A percentile compares a stretch with the other conserved stretches of the same genome.
These are phyloP conservation scores for Labrus mixtus DNA, from an alignment of 2,113 vertebrate species.

Conservation along the genomic window DNA sequence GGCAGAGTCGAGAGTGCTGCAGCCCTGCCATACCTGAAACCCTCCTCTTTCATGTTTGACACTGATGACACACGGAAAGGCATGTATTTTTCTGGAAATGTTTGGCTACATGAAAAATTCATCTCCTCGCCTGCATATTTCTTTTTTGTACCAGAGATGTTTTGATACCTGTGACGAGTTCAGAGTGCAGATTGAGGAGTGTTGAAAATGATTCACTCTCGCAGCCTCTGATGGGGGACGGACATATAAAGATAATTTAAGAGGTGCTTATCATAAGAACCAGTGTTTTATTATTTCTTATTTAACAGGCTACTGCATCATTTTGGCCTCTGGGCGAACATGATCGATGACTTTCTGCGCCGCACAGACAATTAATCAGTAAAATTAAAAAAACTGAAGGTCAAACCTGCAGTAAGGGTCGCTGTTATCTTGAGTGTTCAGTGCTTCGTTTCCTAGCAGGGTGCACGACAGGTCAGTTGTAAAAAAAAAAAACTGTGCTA, in stretches of 20 bases:
- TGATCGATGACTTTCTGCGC: constrained; percentile 71
- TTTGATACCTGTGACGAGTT: constrained; percentile 35
- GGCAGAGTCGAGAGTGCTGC: constrained; percentile 57
- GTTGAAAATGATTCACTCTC: constrained; percentile 30
- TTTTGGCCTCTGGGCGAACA: constrained; percentile 46
- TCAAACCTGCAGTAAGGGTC: constrained; percentile 74
- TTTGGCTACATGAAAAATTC: constrained; percentile 80
- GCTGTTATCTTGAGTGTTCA: constrained; percentile 76
- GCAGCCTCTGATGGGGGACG: constrained; percentile 27
- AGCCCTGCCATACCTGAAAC: constrained; percentile 42
- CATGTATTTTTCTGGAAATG: constrained; percentile 62
- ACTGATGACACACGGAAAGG: constrained; percentile 59
- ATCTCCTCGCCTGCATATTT: constrained; percentile 62
- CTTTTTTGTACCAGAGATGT: constrained; percentile 38
- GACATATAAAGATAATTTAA: constrained; percentile 42
- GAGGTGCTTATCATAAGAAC: constrained; percentile 60
- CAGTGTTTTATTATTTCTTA: constrained; percentile 64
- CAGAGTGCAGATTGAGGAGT: constrained; percentile 22
- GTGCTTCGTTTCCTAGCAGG: constrained; percentile 45
- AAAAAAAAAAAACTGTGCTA: constrained; percentile 20
- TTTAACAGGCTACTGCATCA: constrained; percentile 72
- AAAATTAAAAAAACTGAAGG: constrained; percentile 71
- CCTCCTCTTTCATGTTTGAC: constrained; percentile 73
- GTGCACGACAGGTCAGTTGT: constrained; percentile 22
- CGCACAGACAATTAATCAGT: constrained; percentile 77